phyloP scores from a whole-genome alignment of 2,113 vertebrate genomes.

The Myrmophylax atrothorax region DNA sequence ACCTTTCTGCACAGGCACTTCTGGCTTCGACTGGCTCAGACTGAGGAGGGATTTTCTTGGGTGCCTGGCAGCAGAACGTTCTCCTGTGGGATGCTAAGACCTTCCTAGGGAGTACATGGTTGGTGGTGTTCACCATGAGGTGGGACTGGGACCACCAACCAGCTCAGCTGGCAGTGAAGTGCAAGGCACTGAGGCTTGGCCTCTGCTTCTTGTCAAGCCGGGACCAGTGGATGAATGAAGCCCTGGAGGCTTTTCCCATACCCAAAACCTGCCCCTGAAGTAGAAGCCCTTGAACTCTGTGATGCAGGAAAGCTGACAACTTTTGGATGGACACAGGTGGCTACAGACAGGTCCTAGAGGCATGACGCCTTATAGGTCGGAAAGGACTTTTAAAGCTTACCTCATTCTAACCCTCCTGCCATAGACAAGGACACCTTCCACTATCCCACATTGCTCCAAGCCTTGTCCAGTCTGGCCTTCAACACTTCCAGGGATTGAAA shows the following conservation, averaged over 20 bases:
- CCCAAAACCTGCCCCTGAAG: not conserved
- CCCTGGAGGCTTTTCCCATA: not conserved
- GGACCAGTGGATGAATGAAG: not conserved
- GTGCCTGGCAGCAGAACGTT: not conserved
- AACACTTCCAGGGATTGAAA: not conserved
- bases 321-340: not conserved
- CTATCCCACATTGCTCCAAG: accelerated
- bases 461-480: accelerated
- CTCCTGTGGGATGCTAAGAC: not conserved
- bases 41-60: not conserved
- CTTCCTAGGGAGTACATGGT: accelerated
- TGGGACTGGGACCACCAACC: not conserved
- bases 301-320: accelerated
- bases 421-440: not conserved
- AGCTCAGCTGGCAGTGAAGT: not conserved
- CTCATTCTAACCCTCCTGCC: not conserved
- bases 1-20: not conserved
- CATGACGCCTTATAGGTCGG: accelerated
- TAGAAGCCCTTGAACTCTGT: accelerated
- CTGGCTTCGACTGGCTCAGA: not conserved
- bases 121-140: not conserved
- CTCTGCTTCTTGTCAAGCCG: not conserved
- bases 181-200: not conserved
- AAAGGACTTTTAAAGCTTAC: not conserved
- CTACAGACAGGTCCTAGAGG: not conserved